These are phyloP conservation scores for Hymenochirus boettgeri DNA, from an alignment of 2,113 vertebrate genomes.

Conservation along the genomic window DNA sequence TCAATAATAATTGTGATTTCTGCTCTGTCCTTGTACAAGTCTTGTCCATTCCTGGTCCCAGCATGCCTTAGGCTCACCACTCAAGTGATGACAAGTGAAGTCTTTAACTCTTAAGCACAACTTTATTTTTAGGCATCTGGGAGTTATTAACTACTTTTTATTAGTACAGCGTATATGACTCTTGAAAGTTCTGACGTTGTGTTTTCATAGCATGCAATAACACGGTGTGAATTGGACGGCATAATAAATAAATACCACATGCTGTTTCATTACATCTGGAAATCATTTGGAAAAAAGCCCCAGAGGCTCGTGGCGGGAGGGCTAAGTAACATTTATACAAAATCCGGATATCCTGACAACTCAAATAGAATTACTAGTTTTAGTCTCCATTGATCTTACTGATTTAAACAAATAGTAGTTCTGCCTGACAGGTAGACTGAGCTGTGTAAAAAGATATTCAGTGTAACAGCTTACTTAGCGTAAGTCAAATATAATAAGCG, in stretches of 20 bases:
- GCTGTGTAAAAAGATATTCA: constrained; percentile 22
- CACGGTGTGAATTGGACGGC: constrained; percentile 25
- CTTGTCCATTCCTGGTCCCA: constrained; percentile 2
- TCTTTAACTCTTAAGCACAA: constrained; percentile 30
- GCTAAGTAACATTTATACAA: constrained; percentile 50
- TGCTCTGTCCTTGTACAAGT: neutral
- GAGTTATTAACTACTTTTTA: constrained; percentile 37
- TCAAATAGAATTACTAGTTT: constrained; percentile 27
- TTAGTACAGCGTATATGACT: constrained; percentile 37
- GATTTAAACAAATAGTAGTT: constrained; percentile 25
- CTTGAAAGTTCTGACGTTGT: constrained; percentile 48
- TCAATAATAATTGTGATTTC: neutral
- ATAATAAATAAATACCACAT: constrained; percentile 52
- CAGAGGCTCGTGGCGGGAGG: constrained; percentile 50
- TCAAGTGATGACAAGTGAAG: constrained; percentile 34
- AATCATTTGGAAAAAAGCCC: constrained; percentile 50
- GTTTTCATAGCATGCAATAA: constrained; percentile 34
- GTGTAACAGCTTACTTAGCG: constrained; percentile 15
- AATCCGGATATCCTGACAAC: constrained; percentile 50
- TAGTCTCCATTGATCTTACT: constrained; percentile 30
- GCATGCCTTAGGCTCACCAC: neutral
- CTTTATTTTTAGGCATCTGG: constrained; percentile 38
- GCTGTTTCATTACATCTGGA: constrained; percentile 54
- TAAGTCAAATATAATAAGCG: too few species aligned
- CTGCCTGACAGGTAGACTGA: constrained; percentile 4